Evolutionary conservation across 2,113 vertebrate genomes (phyloP), one percentile per base, ranked within the genome.

Genomic region (Anhinga rufa): DNA sequence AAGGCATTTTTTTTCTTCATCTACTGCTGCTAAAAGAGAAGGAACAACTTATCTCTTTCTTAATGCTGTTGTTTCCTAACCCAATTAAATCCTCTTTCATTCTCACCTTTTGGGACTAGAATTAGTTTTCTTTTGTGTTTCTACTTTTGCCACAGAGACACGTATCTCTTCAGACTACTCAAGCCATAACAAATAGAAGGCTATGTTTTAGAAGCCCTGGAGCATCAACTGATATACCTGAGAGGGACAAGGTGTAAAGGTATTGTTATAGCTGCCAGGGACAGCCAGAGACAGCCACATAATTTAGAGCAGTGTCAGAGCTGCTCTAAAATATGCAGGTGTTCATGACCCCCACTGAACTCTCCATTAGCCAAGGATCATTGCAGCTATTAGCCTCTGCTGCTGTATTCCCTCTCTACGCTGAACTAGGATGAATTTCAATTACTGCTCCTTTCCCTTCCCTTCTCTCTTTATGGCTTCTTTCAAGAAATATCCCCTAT

Each of bases 341-440:
- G 91, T 81, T 91, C 91, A 62, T 82, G 93, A 95, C 93, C 95
- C 78, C 68, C 62, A 46, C 34, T 80, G 84, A 95, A 95, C 89
- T 90, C 75, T 91, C 78, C 87, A 97, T 95, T 93, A 97, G 95
- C 75, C 82, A 97, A 97, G 94, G 94, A 96, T 97, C 96, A 95
- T 85, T 95, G 94, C 89, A 91, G 95, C 92, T 91, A 97, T 97
- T 96, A 97, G 97, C 94, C 94, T 91, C 93, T 93, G 94, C 79
- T 9, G 71, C 86, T 19, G 75, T 82, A 87, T 91, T 95, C 95
- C 78, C 64, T 90, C 91, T 89, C 72, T 78, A 82, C 61, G 58
- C 71, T 83, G 79, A 95, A 95, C 76, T 77, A 96, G 95, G 95
- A 97, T 95, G 93, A 96, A 96, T 96, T 96, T 94, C 88, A 96